Conservation (phyloP, 2,888 invertebrate genomes). For the Elmis aenea region DNA sequence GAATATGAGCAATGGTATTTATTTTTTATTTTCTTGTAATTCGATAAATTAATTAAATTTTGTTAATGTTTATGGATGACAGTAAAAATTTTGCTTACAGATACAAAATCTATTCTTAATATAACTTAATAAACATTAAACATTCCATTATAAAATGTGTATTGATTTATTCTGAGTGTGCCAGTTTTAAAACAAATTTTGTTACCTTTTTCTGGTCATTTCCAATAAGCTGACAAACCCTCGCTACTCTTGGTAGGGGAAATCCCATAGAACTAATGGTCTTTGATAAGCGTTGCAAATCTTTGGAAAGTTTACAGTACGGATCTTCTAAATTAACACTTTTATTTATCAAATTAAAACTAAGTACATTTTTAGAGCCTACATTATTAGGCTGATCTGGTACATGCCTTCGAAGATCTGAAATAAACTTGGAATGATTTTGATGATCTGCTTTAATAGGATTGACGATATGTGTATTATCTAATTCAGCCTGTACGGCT, state of each 20-base stretch:
- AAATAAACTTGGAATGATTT: neutral
- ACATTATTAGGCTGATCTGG: too few species aligned
- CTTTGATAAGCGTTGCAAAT: slow-evolving; percentile 62
- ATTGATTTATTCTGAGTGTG: neutral
- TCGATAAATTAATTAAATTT: too few species aligned
- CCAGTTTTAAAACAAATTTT: slow-evolving; percentile 4
- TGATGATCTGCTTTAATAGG: slow-evolving; percentile 8
- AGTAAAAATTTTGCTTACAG: neutral
- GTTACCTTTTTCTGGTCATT: slow-evolving; percentile 79
- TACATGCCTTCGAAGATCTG: slow-evolving; percentile 14
- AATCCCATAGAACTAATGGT: slow-evolving; percentile 87
- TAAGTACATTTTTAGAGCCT: too few species aligned
- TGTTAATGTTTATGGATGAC: too few species aligned
- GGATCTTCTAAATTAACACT: slow-evolving; percentile 40
- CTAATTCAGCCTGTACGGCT: slow-evolving; percentile 65
- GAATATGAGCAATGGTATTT: too few species aligned
- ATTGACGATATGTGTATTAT: slow-evolving; percentile 35
- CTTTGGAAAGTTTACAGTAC: slow-evolving; percentile 47
- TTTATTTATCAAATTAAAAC: slow-evolving; percentile 15
- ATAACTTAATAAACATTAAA: slow-evolving; percentile 1
- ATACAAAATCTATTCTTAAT: slow-evolving; percentile 1
- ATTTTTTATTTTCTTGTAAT: too few species aligned
- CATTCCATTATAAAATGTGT: neutral
- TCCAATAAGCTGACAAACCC: slow-evolving; percentile 73
- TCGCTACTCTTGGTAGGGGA: slow-evolving; percentile 70